Base-by-base conservation (phyloP, 2,113 vertebrate genomes). In the Saguinus imperator region DNA sequence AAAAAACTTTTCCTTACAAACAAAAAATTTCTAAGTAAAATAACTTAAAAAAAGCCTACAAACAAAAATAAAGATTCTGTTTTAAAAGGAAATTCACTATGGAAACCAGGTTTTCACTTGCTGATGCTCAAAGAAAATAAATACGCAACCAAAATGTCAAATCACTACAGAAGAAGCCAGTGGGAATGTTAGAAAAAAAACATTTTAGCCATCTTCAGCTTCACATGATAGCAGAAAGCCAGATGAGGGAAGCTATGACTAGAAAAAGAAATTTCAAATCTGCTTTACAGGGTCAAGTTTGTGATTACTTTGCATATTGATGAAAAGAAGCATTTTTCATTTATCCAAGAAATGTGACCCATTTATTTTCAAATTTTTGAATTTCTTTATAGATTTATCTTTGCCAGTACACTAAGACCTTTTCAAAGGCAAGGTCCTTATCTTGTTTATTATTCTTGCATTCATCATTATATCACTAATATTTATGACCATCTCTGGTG, bases 51-150 rank as follows among this genome's bases (percentile, higher is more conserved):
- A 52, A 77, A 86, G 10, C 23, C 70, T 73, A 23, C 11, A 84
- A 91, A 80, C 27, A 88, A 76, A 66, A 95, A 76, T 8, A 66
- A 43, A 1, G 9, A 43, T 75, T 52, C 61, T 83, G 37, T 32
- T 84, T 94, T 89, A 68, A 58, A 97, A 89, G 48, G n/a, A 89
- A 81, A 85, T 89, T 91, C 85, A 27, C 40, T 61, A 40, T 20
- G 29, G 14, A 88, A 84, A 89, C 17, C 37, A 88, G 57, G 21
- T 89, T 75, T 75, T 85, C 18, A 84, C 64, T 89, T 97, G 58
- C 18, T 83, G 11, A 91, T 58, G 1, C n/a, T 43, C 61, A 87
- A 87, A 94, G n/a, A 87, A 91, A 95, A 85, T 40, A 57, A 48
- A 29, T 7, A 81, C 9, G 57, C 37, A 57, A n/a, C 50, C 45